Base-by-base conservation (phyloP, 2,888 invertebrate genomes). In the Drosophila peninsularis region DNA sequence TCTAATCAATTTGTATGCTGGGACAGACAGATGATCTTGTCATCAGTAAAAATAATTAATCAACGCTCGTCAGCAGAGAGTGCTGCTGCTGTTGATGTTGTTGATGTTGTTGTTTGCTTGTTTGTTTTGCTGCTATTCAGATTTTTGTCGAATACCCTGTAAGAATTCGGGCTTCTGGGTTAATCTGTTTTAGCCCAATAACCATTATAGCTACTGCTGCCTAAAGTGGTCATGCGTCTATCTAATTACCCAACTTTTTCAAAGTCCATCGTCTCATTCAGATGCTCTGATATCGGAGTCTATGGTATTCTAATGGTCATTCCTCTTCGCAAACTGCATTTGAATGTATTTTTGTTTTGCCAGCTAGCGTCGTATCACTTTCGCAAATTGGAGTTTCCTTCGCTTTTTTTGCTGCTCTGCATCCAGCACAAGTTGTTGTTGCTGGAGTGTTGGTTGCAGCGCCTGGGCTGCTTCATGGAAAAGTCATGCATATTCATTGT, bases 401-500 rank as follows among this genome's bases (percentile, higher is more conserved):
- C 24, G 14, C 1, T 17, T 39, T 24, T 50, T 61, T 47, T 42
- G 30, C 37, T 62, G 47, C 13, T 42, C 6, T 44, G n/a, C 62
- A 53, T 73, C 62, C 55, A 42, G 45, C 78, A 73, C 73, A 62
- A 61, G 58, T 56, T 70, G 62, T 49, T 68, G 65, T 60, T 65
- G 65, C 57, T 65, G 54, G 47, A 47, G 58, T 36, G 58, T 37
- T 62, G 69, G 44, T 81, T 78, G 60, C 44, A 77, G 64, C 50
- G 50, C 52, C 68, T 57, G 82, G 67, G 68, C 57, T 84, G 85
- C 69, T 82, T 61, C 78, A 78, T 71, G 62, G 79, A 36, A 67
- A 71, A 88, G 76, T 90, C 89, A 90, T 86, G 82, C 90, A 89
- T 86, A 86, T 90, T 90, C 85, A 86, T 86, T 89, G 90, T 88